Conservation (phyloP, 2,888 invertebrate genomes). For the Dioctria linearis region DNA sequence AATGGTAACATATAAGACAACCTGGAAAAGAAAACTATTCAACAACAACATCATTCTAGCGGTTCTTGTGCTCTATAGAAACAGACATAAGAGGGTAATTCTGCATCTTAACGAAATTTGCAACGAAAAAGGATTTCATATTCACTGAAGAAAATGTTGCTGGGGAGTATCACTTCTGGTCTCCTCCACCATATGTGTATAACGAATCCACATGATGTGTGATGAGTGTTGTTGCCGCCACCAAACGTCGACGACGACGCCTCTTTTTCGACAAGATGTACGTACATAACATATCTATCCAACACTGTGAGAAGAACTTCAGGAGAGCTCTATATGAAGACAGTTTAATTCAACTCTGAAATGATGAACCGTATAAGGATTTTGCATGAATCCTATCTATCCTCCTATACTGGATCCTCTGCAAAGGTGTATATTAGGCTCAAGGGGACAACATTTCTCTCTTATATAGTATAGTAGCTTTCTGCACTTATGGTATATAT, state of each 20-base stretch:
- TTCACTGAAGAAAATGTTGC: conserved; percentile 22
- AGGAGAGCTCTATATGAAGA: not conserved
- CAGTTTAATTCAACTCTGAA: conserved; percentile 45
- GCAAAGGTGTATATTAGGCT: conserved; percentile 43
- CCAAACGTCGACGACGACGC: not conserved
- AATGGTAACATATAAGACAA: conserved; percentile 13
- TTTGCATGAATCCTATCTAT: not conserved
- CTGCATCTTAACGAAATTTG: conserved; percentile 49
- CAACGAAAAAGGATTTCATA: conserved; percentile 25
- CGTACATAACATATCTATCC: too few relatives aligned
- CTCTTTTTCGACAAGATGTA: conserved; percentile 22
- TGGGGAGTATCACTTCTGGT: conserved; percentile 1
- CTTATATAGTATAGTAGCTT: conserved; percentile 29
- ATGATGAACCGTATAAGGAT: conserved; percentile 34
- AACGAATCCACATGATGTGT: not conserved
- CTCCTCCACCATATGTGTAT: not conserved
- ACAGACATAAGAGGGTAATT: conserved; percentile 41
- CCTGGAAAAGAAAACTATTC: conserved; percentile 28
- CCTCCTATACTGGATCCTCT: not conserved
- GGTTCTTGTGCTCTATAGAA: conserved; percentile 15
- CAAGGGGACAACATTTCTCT: conserved; percentile 52
- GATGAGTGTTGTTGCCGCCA: not conserved
- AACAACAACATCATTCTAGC: conserved; percentile 33
- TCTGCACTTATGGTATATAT: conserved; percentile 3
- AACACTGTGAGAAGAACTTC: too few relatives aligned